phyloP scores from a whole-genome alignment of 1,140 invertebrate genomes.

The Drosophila mauritiana region DNA sequence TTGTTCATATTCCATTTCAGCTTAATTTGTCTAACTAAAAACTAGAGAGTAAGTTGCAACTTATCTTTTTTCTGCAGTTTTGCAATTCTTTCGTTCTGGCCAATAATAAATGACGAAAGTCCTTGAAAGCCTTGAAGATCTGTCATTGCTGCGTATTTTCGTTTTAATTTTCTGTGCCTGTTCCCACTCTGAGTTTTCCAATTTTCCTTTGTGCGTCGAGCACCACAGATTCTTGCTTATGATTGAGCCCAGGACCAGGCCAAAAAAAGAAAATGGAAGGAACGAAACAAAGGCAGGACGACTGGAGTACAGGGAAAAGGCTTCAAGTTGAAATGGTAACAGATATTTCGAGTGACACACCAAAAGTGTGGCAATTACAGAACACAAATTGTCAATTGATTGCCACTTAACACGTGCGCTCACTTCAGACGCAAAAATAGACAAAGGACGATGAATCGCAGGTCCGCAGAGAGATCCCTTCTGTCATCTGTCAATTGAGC shows the following conservation, averaged over 20 bases:
- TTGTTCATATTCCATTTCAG: neutral
- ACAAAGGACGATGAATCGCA: neutral
- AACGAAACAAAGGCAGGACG: conserved; percentile 1
- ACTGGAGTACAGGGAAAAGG: neutral
- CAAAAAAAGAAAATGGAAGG: neutral
- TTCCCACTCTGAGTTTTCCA: neutral
- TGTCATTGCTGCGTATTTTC: neutral
- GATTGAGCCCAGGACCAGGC: neutral
- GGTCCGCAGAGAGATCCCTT: neutral
- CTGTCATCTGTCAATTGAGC: conserved; percentile 33
- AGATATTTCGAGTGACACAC: conserved; percentile 26
- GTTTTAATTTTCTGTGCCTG: neutral
- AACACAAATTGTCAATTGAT: conserved; percentile 64
- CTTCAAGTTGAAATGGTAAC: conserved; percentile 5
- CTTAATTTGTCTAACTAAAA: no score
- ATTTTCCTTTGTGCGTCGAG: neutral
- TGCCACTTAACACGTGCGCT: conserved; percentile 70
- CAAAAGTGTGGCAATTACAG: conserved; percentile 65
- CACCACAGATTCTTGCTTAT: conserved; percentile 20
- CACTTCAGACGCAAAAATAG: conserved; percentile 30
- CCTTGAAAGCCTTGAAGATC: neutral
- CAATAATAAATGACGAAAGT: neutral
- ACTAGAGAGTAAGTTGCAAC: no score
- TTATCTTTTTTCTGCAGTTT: no score
- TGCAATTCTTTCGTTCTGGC: no score